phyloP scores from a whole-genome alignment of 2,888 invertebrate genomes.

The Augochlorella aurata region DNA sequence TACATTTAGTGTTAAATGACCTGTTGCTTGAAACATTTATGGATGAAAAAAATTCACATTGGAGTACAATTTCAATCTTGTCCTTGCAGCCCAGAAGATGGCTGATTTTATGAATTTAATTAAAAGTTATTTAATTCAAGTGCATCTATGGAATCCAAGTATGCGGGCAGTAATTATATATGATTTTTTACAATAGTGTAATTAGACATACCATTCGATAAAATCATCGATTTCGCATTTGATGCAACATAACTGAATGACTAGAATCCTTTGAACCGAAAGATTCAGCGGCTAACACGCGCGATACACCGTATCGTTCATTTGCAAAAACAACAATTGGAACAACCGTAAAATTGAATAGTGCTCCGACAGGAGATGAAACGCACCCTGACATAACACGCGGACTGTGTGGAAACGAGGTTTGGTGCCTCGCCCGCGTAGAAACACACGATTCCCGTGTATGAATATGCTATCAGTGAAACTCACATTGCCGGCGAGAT shows the following conservation, averaged over 20 bases:
- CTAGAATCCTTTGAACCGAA: not conserved
- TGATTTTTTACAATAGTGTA: no score
- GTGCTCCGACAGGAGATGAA: slow-evolving; percentile 6
- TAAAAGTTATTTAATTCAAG: no score
- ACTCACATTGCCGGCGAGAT: slow-evolving; percentile 11
- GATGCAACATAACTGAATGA: not conserved
- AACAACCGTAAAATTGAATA: slow-evolving; percentile 8
- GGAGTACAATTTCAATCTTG: no score
- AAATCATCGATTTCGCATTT: no score
- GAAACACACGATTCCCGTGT: not conserved
- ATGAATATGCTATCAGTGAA: slow-evolving; percentile 27
- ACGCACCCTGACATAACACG: slow-evolving; percentile 13
- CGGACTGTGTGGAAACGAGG: slow-evolving; percentile 12
- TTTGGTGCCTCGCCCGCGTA: slow-evolving; percentile 6
- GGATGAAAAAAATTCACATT: no score
- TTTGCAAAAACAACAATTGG: not conserved
- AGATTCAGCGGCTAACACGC: not conserved
- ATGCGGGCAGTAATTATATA: no score
- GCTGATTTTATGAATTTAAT: no score
- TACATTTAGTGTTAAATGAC: no score
- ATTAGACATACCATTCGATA: no score
- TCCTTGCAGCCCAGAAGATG: no score
- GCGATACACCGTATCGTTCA: not conserved
- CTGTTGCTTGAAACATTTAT: no score
- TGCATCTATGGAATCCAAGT: no score